Evolutionary conservation across 1,140 invertebrate genomes (phyloP).

Genomic region (Leptinotarsa undecemlineata): DNA sequence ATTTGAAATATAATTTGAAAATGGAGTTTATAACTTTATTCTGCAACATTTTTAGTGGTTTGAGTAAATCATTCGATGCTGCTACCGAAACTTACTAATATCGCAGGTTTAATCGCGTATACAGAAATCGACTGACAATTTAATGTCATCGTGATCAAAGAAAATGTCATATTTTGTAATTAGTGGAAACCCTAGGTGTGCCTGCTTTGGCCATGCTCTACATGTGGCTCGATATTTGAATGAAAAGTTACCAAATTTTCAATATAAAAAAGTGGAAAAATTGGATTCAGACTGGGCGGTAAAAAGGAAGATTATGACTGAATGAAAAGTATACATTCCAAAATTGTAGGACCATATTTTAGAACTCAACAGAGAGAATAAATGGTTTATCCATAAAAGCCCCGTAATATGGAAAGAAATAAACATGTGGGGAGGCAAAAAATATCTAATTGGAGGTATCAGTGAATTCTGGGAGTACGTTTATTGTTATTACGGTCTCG

Average conservation of each 20-base stretch:
- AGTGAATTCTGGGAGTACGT: conserved; percentile 62
- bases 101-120: too few species aligned
- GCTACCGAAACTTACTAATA: too few species aligned
- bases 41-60: too few species aligned
- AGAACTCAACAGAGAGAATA: conserved; percentile 56
- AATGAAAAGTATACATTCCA: not conserved
- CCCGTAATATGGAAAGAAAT: conserved; percentile 61
- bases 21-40: too few species aligned
- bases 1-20: too few species aligned
- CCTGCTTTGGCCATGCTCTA: conserved; percentile 38
- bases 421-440: conserved; percentile 56
- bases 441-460: conserved; percentile 59
- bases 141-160: not conserved
- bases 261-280: conserved; percentile 38
- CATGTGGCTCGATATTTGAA: conserved; percentile 42
- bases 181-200: conserved; percentile 41
- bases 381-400: conserved; percentile 58
- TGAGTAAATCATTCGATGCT: too few species aligned
- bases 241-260: conserved; percentile 41
- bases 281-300: conserved; percentile 38
- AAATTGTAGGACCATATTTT: conserved; percentile 54
- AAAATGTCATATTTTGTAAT: conserved; percentile 46
- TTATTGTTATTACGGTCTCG: conserved; percentile 61
- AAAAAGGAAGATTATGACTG: not conserved
- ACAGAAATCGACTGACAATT: not conserved